Conservation (phyloP, 2,888 invertebrate species). For the Aphidius colemani region DNA sequence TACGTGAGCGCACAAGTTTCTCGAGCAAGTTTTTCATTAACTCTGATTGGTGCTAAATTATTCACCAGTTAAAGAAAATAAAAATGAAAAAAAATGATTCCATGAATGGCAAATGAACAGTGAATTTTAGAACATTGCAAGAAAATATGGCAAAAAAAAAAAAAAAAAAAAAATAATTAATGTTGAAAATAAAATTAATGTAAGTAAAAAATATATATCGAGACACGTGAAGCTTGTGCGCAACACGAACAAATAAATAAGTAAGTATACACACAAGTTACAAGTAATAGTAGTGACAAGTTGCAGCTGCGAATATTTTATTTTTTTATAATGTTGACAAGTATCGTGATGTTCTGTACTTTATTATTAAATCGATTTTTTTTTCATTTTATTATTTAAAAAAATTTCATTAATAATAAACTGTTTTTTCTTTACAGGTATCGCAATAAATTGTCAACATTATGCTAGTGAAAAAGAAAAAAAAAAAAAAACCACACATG, state of each 20-base stretch:
- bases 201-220: constrained; percentile 58
- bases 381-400: no score
- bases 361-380: no score
- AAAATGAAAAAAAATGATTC: constrained; percentile 32
- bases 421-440: no score
- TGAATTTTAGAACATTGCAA: constrained; percentile 2
- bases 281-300: constrained; percentile 60
- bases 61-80: constrained; percentile 29
- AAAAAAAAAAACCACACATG: no score
- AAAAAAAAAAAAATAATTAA: constrained; percentile 2
- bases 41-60: constrained; percentile 16
- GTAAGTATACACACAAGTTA: constrained; percentile 57
- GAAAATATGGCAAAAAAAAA: constrained; percentile 2
- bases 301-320: constrained; percentile 54
- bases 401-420: no score
- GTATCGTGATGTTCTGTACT: no score
- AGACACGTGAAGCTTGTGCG: constrained; percentile 54
- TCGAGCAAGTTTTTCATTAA: constrained; percentile 29
- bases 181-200: constrained; percentile 19
- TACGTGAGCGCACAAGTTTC: constrained; percentile 52
- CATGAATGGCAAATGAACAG: constrained; percentile 21
- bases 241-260: constrained; percentile 38
- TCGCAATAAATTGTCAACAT: no score
- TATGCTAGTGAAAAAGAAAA: no score
- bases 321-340: no score